Percentiles rank a stretch among this genome's conserved stretches.
Evolutionary conservation across 2,113 vertebrate species (phyloP).

Genomic region (Sapayoa aenigma): DNA sequence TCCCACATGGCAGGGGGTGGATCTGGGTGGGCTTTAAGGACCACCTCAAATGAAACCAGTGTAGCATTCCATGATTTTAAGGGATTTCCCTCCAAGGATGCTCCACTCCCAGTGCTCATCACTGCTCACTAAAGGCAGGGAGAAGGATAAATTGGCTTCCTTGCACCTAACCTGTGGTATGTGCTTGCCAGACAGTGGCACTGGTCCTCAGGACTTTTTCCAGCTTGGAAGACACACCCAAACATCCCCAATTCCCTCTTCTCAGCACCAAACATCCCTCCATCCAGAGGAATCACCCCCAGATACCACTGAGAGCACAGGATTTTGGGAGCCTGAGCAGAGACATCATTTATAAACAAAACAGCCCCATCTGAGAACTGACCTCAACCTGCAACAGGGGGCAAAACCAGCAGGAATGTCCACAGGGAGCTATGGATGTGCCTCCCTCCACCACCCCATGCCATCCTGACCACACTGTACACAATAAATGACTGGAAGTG

Average conservation of each 20-base stretch:
- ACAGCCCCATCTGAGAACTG: neutral
- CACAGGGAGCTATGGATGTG: neutral
- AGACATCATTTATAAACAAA: rapidly evolving
- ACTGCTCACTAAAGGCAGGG: neutral
- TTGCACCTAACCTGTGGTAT: neutral
- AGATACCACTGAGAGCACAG: rapidly evolving
- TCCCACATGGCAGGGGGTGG: neutral
- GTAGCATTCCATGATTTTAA: neutral
- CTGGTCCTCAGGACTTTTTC: neutral
- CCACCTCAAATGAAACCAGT: neutral
- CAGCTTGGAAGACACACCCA: neutral
- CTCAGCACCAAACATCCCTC: neutral
- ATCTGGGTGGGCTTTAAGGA: neutral
- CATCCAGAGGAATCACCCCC: neutral
- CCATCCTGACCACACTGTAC: rapidly evolving
- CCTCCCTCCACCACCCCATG: neutral
- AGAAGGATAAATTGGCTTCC: neutral
- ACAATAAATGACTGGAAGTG: rapidly evolving
- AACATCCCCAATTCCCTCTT: neutral
- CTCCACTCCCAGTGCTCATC: neutral
- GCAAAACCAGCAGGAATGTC: neutral
- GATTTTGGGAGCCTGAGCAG: neutral
- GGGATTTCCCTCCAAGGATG: neutral
- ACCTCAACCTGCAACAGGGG: neutral
- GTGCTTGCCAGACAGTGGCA: neutral